phyloP scores from a whole-genome alignment of 2,797 vertebrate genomes.

The Parauchenoglanis ngamensis region DNA sequence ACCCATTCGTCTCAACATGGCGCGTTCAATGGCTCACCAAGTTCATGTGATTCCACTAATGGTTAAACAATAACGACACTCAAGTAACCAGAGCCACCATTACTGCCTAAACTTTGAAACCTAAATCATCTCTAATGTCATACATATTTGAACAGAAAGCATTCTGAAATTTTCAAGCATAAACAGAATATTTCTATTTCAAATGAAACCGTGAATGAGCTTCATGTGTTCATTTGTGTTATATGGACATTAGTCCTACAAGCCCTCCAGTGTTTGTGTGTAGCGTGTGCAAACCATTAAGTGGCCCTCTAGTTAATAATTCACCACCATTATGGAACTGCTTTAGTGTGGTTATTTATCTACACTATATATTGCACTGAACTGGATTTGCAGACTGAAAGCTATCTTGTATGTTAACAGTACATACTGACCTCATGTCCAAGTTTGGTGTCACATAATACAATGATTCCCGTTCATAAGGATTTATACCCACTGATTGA shows the following conservation, averaged over 20 bases:
- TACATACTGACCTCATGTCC: constrained; percentile 3
- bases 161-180: not conserved
- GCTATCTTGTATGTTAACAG: not conserved
- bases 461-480: not conserved
- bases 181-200: not conserved
- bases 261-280: not conserved
- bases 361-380: constrained; percentile 23
- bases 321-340: constrained; percentile 32
- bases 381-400: not conserved
- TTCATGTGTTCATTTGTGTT: not conserved
- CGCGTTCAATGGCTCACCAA: not conserved
- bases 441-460: not conserved
- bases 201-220: not conserved
- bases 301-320: constrained; percentile 50
- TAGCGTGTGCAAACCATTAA: constrained; percentile 26
- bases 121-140: not conserved
- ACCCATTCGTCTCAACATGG: constrained; percentile 20
- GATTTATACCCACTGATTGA: constrained; percentile 19
- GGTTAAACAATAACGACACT: not conserved
- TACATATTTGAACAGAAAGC: not conserved
- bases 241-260: not conserved
- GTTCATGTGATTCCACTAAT: not conserved
- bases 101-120: too few species aligned
- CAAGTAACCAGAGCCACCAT: not conserved
- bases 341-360: constrained; percentile 12